phyloP scores from a whole-genome alignment of 2,113 vertebrate species.

The Setophaga petechia region DNA sequence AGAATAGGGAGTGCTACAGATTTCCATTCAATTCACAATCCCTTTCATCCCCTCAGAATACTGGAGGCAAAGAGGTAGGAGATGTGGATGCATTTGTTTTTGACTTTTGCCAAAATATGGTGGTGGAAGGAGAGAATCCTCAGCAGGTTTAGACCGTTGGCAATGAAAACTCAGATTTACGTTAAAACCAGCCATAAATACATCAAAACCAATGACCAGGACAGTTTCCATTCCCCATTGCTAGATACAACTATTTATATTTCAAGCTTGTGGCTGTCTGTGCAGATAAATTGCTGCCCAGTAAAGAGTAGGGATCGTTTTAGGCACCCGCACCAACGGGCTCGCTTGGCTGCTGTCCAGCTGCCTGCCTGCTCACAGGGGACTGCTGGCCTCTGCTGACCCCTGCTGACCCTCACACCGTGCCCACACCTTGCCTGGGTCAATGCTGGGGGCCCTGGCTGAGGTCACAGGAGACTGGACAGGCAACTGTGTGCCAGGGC shows the following conservation, averaged over 20 bases:
- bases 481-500: background rate
- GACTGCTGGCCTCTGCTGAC: background rate
- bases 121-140: background rate
- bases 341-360: accelerated
- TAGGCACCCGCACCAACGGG: accelerated
- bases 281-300: background rate
- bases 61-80: background rate
- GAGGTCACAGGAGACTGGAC: accelerated
- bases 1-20: background rate
- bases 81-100: background rate
- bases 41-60: background rate
- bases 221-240: constrained; percentile 57
- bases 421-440: background rate
- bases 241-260: constrained; percentile 30
- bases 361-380: background rate
- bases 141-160: background rate
- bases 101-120: background rate
- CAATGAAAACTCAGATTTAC: background rate
- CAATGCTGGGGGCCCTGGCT: background rate
- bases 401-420: background rate
- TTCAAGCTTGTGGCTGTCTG: constrained; percentile 9
- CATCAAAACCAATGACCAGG: constrained; percentile 18
- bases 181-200: constrained; percentile 49
- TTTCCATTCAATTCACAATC: background rate
- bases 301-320: background rate